Evolutionary conservation across 2,113 vertebrate species (phyloP).

Genomic region (Rhizomys pruinosus): DNA sequence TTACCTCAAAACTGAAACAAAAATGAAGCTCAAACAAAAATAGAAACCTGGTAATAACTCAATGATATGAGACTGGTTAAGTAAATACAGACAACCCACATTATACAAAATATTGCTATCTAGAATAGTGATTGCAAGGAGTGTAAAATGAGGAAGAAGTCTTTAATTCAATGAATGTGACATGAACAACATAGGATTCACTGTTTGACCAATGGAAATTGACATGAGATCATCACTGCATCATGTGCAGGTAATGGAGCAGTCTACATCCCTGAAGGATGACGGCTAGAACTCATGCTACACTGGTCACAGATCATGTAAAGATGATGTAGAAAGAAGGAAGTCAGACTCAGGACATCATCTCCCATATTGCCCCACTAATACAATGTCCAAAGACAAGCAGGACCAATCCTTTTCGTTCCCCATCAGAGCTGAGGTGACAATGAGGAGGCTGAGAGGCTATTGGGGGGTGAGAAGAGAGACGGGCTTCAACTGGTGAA

Average conservation of each 20-base stretch:
- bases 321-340: background rate
- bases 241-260: background rate
- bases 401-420: background rate
- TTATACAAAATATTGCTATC: background rate
- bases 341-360: background rate
- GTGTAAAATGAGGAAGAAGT: background rate
- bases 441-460: rapidly evolving
- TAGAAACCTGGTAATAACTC: background rate
- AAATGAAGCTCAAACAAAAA: background rate
- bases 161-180: background rate
- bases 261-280: background rate
- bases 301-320: background rate
- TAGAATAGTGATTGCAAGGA: background rate
- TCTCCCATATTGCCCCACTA: background rate
- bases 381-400: background rate
- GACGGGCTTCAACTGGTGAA: background rate
- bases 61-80: background rate
- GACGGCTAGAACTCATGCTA: background rate
- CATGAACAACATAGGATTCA: background rate
- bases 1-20: background rate
- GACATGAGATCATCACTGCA: background rate
- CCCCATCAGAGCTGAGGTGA: rapidly evolving
- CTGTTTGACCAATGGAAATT: background rate
- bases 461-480: too few species aligned
- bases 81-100: background rate